These are phyloP conservation scores for Meteorus sp. DNA, from an alignment of 1,140 invertebrate genomes.

Conservation along the genomic window DNA sequence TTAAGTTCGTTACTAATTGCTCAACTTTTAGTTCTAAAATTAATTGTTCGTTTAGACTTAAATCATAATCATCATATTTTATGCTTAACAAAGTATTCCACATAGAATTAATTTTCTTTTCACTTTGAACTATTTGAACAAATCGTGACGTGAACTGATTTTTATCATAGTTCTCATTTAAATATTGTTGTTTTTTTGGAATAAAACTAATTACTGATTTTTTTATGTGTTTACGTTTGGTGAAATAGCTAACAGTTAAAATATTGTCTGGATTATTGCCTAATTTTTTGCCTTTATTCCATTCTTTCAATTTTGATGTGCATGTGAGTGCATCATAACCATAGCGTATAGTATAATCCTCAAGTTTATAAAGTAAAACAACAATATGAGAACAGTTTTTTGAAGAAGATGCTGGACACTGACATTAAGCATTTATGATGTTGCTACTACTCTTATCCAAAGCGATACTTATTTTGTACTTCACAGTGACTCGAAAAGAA, in stretches of 20 bases:
- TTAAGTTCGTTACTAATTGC: neutral
- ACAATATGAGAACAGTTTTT: conserved; percentile 12
- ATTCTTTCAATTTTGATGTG: conserved; percentile 7
- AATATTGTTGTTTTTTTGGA: no score
- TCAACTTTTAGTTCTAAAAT: no score
- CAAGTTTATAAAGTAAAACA: conserved; percentile 3
- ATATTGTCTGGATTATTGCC: neutral
- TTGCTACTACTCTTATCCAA: neutral
- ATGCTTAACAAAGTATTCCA: no score
- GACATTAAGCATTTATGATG: conserved; percentile 2
- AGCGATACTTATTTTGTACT: neutral
- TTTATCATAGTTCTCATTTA: no score
- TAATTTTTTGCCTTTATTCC: neutral
- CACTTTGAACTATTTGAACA: no score
- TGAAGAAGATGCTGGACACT: conserved; percentile 4
- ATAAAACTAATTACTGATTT: neutral
- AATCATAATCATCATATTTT: no score
- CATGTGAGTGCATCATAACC: neutral
- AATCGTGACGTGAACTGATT: no score
- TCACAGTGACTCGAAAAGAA: neutral
- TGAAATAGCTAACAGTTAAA: neutral
- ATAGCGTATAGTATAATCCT: conserved; percentile 6
- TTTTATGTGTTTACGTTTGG: neutral
- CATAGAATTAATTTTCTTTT: no score
- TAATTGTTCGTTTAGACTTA: no score